Evolutionary conservation across 2,797 vertebrate species (phyloP), one percentile per base, ranked within the genome.

Genomic region (Spinibarbus caldwelli): DNA sequence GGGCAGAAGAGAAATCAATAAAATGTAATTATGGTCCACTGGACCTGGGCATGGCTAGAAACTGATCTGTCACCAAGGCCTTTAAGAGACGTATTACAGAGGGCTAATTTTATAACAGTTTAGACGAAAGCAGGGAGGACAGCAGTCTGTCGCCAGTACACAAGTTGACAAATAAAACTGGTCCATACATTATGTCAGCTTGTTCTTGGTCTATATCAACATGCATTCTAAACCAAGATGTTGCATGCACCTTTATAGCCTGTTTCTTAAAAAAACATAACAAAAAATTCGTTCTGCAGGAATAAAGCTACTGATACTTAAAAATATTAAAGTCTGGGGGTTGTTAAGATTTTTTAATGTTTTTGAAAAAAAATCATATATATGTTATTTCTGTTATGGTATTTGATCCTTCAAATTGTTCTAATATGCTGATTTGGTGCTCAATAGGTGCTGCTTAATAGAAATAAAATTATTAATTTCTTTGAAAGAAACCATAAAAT

Each of bases 11-110:
- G 19, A 31, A 87, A 86, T 80, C 82, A 83, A 85, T 87, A 83
- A 67, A 85, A 86, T 78, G 82, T 87, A 84, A 89, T 89, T 88
- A 88, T 71, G 47, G 67, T 68, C 79, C 45, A 85, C 84, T 73
- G 64, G 57, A 85, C 85, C 59, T 77, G 29, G 78, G 80, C 82
- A 87, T 45, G 75, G 62, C n/a, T 77, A 72, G 47, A 84, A 81
- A 80, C 75, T 26, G 68, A 87, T 86, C 31, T 85, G 85, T 84
- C 80, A 80, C 36, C 57, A 75, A 85, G 71, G 80, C 83, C 66
- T 86, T 83, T 83, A 68, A 72, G 86, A 87, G 57, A 31, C 68
- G 49, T 78, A 84, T 84, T 77, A 86, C 59, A 23, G 10, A 71
- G 31, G 43, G 52, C 78, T 82, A 84, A 85, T 88, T 83, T 86